Evolutionary conservation across 2,888 invertebrate genomes (phyloP).

Genomic region (Brachynemurus nebulosus): DNA sequence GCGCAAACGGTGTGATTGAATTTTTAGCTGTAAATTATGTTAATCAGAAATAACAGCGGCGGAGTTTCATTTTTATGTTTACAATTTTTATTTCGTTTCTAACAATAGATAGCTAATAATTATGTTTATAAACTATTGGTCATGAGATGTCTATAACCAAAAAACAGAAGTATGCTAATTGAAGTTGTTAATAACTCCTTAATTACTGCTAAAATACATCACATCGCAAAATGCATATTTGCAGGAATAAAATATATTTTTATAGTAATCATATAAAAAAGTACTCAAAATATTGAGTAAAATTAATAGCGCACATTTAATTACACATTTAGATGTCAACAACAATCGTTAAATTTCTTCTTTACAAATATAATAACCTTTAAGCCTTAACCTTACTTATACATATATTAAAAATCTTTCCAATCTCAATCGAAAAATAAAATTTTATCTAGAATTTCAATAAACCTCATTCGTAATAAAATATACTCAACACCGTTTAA

Average conservation of each 20-base stretch:
- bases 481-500: background rate
- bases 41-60: background rate
- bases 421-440: conserved; percentile 3
- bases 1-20: conserved; percentile 21
- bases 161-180: conserved; percentile 26
- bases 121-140: background rate
- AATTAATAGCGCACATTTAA: conserved; percentile 1
- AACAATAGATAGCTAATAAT: background rate
- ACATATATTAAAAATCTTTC: background rate
- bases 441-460: background rate
- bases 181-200: conserved; percentile 26
- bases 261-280: conserved; percentile 34
- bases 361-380: background rate
- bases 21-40: conserved; percentile 27
- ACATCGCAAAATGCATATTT: conserved; percentile 67
- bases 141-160: conserved; percentile 4
- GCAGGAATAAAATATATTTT: conserved; percentile 69
- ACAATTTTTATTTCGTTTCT: background rate
- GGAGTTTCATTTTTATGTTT: background rate
- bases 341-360: background rate
- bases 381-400: background rate
- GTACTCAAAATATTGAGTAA: conserved; percentile 21
- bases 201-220: conserved; percentile 41
- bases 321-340: background rate
- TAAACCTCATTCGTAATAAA: too few species aligned